These are phyloP conservation scores for Gonocerus acuteangulatus DNA, from an alignment of 2,888 invertebrate species.

Conservation along the genomic window DNA sequence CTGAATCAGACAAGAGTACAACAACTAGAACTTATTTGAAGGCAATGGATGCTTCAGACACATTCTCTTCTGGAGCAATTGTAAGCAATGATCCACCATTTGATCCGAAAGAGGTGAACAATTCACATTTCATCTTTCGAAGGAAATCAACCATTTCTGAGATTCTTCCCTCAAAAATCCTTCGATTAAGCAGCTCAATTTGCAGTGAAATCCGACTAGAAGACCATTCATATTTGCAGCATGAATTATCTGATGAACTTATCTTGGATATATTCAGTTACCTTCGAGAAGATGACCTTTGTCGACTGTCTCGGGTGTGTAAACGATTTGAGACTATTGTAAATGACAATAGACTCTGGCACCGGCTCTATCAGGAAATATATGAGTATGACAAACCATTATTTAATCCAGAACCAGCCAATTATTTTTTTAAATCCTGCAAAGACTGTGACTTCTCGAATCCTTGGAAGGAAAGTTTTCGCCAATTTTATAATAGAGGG, in stretches of 20 bases:
- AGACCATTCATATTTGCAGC: slow-evolving; percentile 81
- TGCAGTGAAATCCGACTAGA: slow-evolving; percentile 51
- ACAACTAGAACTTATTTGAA: too few relatives aligned
- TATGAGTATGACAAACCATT: slow-evolving; percentile 95
- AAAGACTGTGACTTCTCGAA: slow-evolving; percentile 86
- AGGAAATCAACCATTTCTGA: too few relatives aligned
- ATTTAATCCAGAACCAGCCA: slow-evolving; percentile 80
- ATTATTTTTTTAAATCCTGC: slow-evolving; percentile 85
- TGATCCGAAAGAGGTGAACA: too few relatives aligned
- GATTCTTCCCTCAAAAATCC: too few relatives aligned
- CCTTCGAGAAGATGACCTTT: slow-evolving; percentile 88
- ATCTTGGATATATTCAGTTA: slow-evolving; percentile 91
- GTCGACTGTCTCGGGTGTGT: slow-evolving; percentile 89
- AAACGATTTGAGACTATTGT: slow-evolving; percentile 88
- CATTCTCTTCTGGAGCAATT: too few relatives aligned
- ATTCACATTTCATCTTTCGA: too few relatives aligned
- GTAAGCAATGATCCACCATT: too few relatives aligned
- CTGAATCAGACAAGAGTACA: too few relatives aligned
- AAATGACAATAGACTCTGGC: slow-evolving; percentile 87
- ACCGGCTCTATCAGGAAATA: slow-evolving; percentile 83
- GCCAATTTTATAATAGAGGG: too few relatives aligned
- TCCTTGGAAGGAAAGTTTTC: slow-evolving; percentile 99
- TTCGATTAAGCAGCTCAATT: too few relatives aligned
- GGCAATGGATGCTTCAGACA: too few relatives aligned
- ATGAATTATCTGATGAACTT: slow-evolving; percentile 93